Conservation (phyloP, 2,888 invertebrate genomes). For the Linyphia triangularis region DNA sequence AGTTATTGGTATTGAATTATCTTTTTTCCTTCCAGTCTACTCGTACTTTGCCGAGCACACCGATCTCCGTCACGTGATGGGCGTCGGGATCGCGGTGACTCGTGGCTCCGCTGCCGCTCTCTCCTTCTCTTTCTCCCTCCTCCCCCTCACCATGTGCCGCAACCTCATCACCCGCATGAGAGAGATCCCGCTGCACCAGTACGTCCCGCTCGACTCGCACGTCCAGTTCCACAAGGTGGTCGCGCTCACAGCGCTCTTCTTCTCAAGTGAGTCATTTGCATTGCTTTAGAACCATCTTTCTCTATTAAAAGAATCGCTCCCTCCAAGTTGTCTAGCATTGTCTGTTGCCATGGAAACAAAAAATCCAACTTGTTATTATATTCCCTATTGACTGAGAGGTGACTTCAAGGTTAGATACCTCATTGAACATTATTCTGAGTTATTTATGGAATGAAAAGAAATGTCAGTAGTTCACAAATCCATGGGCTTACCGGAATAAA, state of each 20-base stretch:
- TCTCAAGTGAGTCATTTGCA: constrained; percentile 84
- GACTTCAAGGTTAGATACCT: no score
- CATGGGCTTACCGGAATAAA: no score
- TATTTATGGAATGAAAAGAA: no score
- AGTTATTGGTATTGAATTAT: no score
- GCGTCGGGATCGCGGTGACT: constrained; percentile 96
- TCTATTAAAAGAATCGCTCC: no score
- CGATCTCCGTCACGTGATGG: constrained; percentile 97
- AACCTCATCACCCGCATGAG: constrained; percentile 95
- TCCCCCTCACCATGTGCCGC: constrained; percentile 94
- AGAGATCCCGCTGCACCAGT: constrained; percentile 95
- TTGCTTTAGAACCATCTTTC: no score
- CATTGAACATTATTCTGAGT: no score
- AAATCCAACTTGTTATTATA: no score
- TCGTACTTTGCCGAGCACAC: constrained; percentile 98
- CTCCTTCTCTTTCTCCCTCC: constrained; percentile 95
- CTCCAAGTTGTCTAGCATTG: no score
- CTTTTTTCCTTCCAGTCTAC: constrained; percentile 85
- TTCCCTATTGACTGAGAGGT: no score
- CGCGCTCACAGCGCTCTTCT: constrained; percentile 95
- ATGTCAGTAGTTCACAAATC: no score
- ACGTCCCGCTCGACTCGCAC: constrained; percentile 95
- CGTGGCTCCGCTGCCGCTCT: constrained; percentile 95
- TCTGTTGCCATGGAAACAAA: no score
- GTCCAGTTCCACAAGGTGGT: constrained; percentile 98